Conservation (phyloP, 2,113 vertebrate genomes). For the Anas platyrhynchos region DNA sequence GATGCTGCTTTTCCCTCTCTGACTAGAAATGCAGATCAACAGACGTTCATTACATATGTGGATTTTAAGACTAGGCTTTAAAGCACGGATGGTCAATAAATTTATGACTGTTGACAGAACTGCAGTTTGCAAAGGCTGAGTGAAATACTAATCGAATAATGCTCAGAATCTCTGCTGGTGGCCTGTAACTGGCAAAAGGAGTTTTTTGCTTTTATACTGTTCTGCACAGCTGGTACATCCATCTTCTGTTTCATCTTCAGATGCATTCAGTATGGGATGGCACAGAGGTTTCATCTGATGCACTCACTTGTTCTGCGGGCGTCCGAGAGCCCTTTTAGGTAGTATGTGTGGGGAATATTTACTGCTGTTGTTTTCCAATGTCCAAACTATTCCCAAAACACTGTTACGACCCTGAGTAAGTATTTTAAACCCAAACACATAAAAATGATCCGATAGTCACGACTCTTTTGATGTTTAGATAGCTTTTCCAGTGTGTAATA, state of each 20-base stretch:
- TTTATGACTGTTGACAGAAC: neutral
- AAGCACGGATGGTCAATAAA: neutral
- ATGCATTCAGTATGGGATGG: neutral
- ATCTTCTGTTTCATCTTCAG: neutral
- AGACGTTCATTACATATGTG: neutral
- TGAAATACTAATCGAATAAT: neutral
- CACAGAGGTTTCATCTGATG: neutral
- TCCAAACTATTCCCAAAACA: neutral
- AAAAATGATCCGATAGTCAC: neutral
- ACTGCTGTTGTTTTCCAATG: neutral
- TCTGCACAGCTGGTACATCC: neutral
- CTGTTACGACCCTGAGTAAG: neutral
- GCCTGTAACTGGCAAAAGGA: neutral
- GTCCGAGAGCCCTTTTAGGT: neutral
- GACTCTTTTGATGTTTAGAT: neutral
- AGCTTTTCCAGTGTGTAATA: no score
- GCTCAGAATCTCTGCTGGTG: neutral
- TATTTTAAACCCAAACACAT: neutral
- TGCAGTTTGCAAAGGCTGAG: neutral
- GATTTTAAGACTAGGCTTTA: neutral
- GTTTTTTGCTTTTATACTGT: neutral
- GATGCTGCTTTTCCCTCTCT: fast-evolving
- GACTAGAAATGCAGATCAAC: neutral
- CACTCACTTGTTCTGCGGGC: neutral
- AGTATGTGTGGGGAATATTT: neutral